Evolutionary conservation across 1,140 invertebrate species (phyloP), one percentile per base, ranked within the genome.

Genomic region (Zaprionus ornatus): DNA sequence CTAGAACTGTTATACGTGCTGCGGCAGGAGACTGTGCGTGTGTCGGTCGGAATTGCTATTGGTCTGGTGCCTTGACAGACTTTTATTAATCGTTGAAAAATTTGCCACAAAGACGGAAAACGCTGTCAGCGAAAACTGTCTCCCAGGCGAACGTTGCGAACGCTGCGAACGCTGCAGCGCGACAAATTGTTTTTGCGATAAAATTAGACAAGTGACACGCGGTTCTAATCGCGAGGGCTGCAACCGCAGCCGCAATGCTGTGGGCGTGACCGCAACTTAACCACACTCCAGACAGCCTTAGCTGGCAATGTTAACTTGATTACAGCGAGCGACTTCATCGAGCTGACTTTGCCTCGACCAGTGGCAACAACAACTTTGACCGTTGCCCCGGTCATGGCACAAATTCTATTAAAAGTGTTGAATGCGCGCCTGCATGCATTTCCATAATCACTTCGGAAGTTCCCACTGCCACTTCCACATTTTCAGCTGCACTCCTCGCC

Each of bases 181-280:
- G 85, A 90, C 87, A 90, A 91, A 90, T 91, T 90, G 85, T 90
- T 90, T 90, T 90, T 91, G 85, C 79, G 82, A 90, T 90, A 87
- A 90, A 86, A 90, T 90, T 77, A 77, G 85, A 86, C 86, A 90
- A 85, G 76, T 86, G 85, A 90, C 86, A 90, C 61, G 85, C 79
- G 74, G 66, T 64, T 74, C 76, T 85, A 90, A 90, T 90, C 82
- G 82, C 72, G 50, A 68, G 42, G 74, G 69, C 74, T 9, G 48
- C 40, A 45, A 6, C 17, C n/a, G 15, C 29, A 32, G 9, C 29
- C 3, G 3, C 27, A 45, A 45, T 23, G 59, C 54, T 59, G 23
- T 48, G 66, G 64, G 57, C 37, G 62, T 56, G 79, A 45, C 57
- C 67, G 61, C 65, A 77, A 55, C 65, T 54, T 86, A 76, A 59